Percentiles rank a stretch among this genome's conserved stretches.
Conservation (phyloP, 1,140 invertebrate species). For the Octopus sinensis region DNA sequence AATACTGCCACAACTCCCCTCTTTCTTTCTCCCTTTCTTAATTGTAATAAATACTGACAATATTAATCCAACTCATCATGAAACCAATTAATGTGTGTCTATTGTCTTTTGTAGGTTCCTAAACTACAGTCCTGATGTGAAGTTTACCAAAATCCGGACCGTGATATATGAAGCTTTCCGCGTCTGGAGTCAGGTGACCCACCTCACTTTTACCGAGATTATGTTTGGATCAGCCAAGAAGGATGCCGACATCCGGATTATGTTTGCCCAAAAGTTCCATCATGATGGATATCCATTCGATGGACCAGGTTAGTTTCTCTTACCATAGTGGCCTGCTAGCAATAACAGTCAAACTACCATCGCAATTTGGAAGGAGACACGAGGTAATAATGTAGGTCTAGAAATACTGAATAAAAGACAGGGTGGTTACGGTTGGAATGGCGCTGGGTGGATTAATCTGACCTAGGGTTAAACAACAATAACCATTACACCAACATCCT, state of each 20-base stretch:
- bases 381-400: no score
- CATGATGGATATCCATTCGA: slow-evolving; percentile 55
- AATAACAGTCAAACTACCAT: not conserved
- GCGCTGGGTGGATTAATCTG: no score
- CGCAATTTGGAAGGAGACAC: not conserved
- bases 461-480: no score
- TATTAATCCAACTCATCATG: no score
- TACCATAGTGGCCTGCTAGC: not conserved
- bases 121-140: slow-evolving; percentile 42
- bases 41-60: no score
- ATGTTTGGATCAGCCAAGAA: slow-evolving; percentile 16
- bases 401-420: no score
- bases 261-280: slow-evolving; percentile 48
- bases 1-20: not conserved
- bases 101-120: slow-evolving; percentile 31
- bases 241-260: slow-evolving; percentile 49
- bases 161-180: slow-evolving; percentile 42
- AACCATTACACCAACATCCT: no score
- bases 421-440: no score
- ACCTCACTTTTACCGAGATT: slow-evolving; percentile 45
- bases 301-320: slow-evolving; percentile 42
- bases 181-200: slow-evolving; percentile 49
- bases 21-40: not conserved
- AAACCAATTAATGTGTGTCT: not conserved
- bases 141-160: slow-evolving; percentile 23